These are phyloP conservation scores for Drosophila tanythrix DNA, from an alignment of 2,888 invertebrate genomes.

Conservation along the genomic window DNA sequence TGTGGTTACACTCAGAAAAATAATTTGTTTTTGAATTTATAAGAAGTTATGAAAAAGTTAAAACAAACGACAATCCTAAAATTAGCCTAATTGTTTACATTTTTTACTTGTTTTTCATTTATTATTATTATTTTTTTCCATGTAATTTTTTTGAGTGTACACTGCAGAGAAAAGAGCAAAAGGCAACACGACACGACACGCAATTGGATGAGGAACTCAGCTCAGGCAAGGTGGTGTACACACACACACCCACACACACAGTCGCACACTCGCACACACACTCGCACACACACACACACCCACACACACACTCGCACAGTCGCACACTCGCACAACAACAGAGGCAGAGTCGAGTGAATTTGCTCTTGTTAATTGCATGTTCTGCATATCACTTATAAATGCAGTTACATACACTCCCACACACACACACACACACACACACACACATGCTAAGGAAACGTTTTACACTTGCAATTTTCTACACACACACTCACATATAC, in stretches of 20 bases:
- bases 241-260: neutral
- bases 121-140: neutral
- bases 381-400: conserved; percentile 82
- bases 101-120: neutral
- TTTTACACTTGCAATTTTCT: conserved; percentile 48
- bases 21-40: neutral
- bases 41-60: neutral
- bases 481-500: conserved; percentile 32
- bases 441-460: conserved; percentile 30
- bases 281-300: neutral
- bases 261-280: neutral
- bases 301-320: neutral
- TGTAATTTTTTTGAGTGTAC: neutral
- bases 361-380: conserved; percentile 83
- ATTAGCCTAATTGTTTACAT: neutral
- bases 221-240: neutral
- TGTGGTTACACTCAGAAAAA: conserved; percentile 31
- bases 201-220: neutral
- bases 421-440: conserved; percentile 15
- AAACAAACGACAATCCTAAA: neutral
- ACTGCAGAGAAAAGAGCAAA: conserved; percentile 42
- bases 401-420: conserved; percentile 52
- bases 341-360: conserved; percentile 64
- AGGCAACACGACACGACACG: conserved; percentile 48
- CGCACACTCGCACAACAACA: neutral